A percentile compares a stretch with the other conserved stretches of the same genome.
These are phyloP conservation scores for Hydroisotoma schaefferi DNA, from an alignment of 2,888 invertebrate genomes.

Conservation along the genomic window DNA sequence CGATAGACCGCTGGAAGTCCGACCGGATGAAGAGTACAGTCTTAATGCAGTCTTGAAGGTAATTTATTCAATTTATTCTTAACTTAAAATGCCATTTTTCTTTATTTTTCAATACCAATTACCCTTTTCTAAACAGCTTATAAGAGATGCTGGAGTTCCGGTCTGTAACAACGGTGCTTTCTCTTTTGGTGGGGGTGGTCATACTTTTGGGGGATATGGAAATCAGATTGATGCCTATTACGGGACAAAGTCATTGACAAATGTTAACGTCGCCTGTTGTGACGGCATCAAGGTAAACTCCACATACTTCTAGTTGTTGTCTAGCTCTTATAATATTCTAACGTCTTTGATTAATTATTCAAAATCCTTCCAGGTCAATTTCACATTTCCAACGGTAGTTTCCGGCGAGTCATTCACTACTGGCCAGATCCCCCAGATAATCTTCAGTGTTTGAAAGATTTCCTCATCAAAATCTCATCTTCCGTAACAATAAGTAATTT, in stretches of 20 bases:
- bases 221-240: slow-evolving; percentile 58
- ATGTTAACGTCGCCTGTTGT: slow-evolving; percentile 70
- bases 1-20: slow-evolving; percentile 76
- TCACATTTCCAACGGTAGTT: slow-evolving; percentile 79
- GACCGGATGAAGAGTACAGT: slow-evolving; percentile 73
- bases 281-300: slow-evolving; percentile 64
- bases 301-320: neutral
- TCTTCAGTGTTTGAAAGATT: slow-evolving; percentile 58
- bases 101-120: neutral
- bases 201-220: slow-evolving; percentile 34
- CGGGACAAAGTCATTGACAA: slow-evolving; percentile 74
- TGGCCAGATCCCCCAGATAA: slow-evolving; percentile 82
- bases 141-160: slow-evolving; percentile 20
- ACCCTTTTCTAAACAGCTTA: slow-evolving; percentile 17
- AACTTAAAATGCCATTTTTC: too few species aligned
- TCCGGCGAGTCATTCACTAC: slow-evolving; percentile 81
- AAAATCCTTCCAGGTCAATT: slow-evolving; percentile 55
- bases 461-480: neutral
- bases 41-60: slow-evolving; percentile 63
- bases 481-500: too few species aligned
- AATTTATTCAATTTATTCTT: neutral
- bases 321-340: too few species aligned
- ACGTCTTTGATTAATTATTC: neutral
- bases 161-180: neutral
- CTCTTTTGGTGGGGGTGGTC: slow-evolving; percentile 6